These are phyloP conservation scores for Drosophila punjabiensis DNA, from an alignment of 1,140 invertebrate species.

Conservation along the genomic window DNA sequence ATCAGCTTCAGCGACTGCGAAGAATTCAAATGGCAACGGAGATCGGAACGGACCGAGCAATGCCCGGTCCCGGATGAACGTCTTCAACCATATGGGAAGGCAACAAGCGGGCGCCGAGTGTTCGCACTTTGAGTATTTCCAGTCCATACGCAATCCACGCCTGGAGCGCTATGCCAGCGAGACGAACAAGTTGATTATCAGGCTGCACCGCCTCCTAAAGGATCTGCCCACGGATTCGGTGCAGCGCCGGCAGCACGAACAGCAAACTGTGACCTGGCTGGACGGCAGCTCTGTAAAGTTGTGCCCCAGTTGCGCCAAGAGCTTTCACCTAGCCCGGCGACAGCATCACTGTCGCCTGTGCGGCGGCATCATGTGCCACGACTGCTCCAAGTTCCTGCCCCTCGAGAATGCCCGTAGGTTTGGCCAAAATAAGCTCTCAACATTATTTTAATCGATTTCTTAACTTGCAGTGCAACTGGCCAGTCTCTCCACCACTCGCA, in stretches of 20 bases:
- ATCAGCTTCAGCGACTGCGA: not conserved
- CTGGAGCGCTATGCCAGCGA: slow-evolving; percentile 96
- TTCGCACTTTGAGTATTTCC: slow-evolving; percentile 92
- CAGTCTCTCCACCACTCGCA: slow-evolving; percentile 68
- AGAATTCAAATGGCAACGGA: slow-evolving; percentile 18
- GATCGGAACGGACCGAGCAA: slow-evolving; percentile 41
- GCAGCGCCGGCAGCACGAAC: slow-evolving; percentile 93
- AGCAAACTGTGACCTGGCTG: slow-evolving; percentile 95
- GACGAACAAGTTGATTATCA: slow-evolving; percentile 97
- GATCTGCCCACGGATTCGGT: slow-evolving; percentile 93
- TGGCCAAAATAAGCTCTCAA: too few species aligned
- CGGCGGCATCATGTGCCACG: slow-evolving; percentile 97
- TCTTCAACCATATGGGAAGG: slow-evolving; percentile 87
- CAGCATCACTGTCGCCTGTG: slow-evolving; percentile 99
- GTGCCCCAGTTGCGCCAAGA: slow-evolving; percentile 96
- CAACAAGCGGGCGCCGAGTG: slow-evolving; percentile 89
- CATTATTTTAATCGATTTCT: not conserved
- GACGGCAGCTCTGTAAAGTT: slow-evolving; percentile 95
- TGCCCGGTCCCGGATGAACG: slow-evolving; percentile 66
- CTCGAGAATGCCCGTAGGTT: slow-evolving; percentile 93
- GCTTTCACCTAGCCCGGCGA: slow-evolving; percentile 94
- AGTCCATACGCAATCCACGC: slow-evolving; percentile 89
- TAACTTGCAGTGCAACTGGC: slow-evolving; percentile 66
- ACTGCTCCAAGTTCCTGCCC: slow-evolving; percentile 96
- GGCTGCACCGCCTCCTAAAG: slow-evolving; percentile 95